Evolutionary conservation across 2,113 vertebrate genomes (phyloP), one percentile per base, ranked within the genome.

Genomic region (Apteryx owenii): DNA sequence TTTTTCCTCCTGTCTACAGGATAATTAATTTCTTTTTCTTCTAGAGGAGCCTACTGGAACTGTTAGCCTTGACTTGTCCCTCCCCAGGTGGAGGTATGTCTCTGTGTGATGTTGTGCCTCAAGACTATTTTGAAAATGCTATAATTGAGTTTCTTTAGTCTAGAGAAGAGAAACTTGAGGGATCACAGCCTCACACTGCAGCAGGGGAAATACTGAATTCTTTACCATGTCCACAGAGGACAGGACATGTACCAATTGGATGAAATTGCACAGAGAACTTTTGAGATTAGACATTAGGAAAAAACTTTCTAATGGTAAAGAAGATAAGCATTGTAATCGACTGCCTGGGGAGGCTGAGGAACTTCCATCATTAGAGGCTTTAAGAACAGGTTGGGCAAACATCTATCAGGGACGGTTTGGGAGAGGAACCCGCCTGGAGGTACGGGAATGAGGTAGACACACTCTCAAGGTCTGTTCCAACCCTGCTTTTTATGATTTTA

Each of bases 181-280:
- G 11, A 83, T 36, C 7, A 1, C 38, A 81, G 33, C 22, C 14
- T 96, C 23, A 26, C 15, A 9, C 8, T 54, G 50, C 36, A 44
- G 10, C 6, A 7, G 3, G 10, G 12, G 9, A 42, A 0, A 3
- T 12, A 62, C 8, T 9, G 10, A 80, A 58, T 15, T 5, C 58
- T 83, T 88, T 69, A 46, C 9, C 4, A 4, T 9, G 8, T 44
- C 54, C 17, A 5, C 73, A 79, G 36, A 71, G 58, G 54, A 44
- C 33, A 85, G 25, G 20, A 48, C 22, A 20, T 13, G 17, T 2
- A 36, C 25, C 26, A 31, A 48, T 9, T 2, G 4, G 18, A 42
- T 40, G 56, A 85, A 68, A 53, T 25, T 18, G 26, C 28, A 16
- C 31, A 21, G 2, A 40, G 13, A 54, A 31, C 13, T 54, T 93